Percentiles rank a stretch among this genome's conserved stretches.
These are phyloP conservation scores for Corydoras maculifer DNA, from an alignment of 2,113 vertebrate species.

Conservation along the genomic window DNA sequence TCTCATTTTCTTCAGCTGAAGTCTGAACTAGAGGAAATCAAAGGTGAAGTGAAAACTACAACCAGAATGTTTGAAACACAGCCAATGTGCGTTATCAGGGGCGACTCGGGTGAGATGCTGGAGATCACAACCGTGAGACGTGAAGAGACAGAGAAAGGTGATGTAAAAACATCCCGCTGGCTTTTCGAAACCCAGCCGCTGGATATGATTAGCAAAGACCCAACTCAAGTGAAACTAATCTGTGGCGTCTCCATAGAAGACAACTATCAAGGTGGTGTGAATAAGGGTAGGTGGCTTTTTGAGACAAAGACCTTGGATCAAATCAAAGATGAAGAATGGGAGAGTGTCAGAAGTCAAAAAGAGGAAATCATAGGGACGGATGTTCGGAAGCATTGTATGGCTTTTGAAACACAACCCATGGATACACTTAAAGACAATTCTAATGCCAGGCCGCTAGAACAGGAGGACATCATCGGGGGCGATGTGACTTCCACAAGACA, in stretches of 20 bases:
- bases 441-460: slow-evolving; percentile 52
- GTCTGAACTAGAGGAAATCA: slow-evolving; percentile 79
- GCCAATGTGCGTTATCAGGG: slow-evolving; percentile 75
- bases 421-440: slow-evolving; percentile 72
- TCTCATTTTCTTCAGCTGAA: slow-evolving; percentile 72
- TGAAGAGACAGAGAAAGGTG: slow-evolving; percentile 75
- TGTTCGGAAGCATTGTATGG: slow-evolving; percentile 76
- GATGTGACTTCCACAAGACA: slow-evolving; percentile 75
- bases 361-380: slow-evolving; percentile 78
- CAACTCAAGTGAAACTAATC: slow-evolving; percentile 70
- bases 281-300: slow-evolving; percentile 75
- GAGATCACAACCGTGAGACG: slow-evolving; percentile 77
- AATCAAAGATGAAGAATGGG: slow-evolving; percentile 77
- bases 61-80: slow-evolving; percentile 78
- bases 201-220: slow-evolving; percentile 74
- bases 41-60: slow-evolving; percentile 75
- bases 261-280: slow-evolving; percentile 64
- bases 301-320: slow-evolving; percentile 77
- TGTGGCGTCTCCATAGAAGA: slow-evolving; percentile 76
- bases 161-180: slow-evolving; percentile 75
- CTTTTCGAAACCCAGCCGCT: slow-evolving; percentile 80
- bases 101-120: slow-evolving; percentile 74
- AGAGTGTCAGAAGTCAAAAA: slow-evolving; percentile 59
- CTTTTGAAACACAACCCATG: slow-evolving; percentile 83
- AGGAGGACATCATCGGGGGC: slow-evolving; percentile 75